Evolutionary conservation across 2,113 vertebrate genomes (phyloP).

Genomic region (Hydrochoerus hydrochaeris): DNA sequence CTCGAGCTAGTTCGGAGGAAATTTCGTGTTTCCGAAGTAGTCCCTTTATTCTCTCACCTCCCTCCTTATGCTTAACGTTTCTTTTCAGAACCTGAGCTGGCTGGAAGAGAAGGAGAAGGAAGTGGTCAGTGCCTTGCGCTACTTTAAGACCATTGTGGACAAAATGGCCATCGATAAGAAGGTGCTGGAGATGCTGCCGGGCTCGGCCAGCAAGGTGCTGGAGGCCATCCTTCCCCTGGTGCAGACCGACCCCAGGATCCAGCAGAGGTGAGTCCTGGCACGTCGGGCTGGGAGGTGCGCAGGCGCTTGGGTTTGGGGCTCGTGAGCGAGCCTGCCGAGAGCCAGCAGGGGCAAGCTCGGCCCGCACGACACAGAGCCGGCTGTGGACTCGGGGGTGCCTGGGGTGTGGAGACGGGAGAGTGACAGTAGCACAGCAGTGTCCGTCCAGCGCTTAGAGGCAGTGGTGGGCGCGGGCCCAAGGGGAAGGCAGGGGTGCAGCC

Average conservation of each 20-base stretch:
- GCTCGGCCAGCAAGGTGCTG: conserved; percentile 97
- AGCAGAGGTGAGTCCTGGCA: conserved; percentile 92
- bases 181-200: conserved; percentile 97
- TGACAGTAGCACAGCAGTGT: not conserved
- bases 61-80: conserved; percentile 37
- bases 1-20: not conserved
- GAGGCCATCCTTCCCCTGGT: conserved; percentile 97
- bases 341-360: not conserved
- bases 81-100: conserved; percentile 93
- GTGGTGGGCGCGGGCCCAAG: no score
- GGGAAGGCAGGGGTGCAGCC: not conserved
- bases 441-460: not conserved
- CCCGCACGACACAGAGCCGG: no score
- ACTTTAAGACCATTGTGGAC: conserved; percentile 99
- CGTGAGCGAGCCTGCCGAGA: no score
- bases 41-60: conserved; percentile 56
- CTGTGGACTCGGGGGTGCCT: no score
- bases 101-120: conserved; percentile 98
- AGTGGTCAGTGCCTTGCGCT: conserved; percentile 96
- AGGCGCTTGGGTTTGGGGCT: not conserved
- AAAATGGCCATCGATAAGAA: conserved; percentile 99
- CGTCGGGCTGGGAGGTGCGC: not conserved
- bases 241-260: conserved; percentile 92
- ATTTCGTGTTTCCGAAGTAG: not conserved
- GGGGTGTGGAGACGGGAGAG: not conserved